Evolutionary conservation across 2,797 vertebrate species (phyloP), one percentile per base, ranked within the genome.

Genomic region (Silurus lanzhouensis): DNA sequence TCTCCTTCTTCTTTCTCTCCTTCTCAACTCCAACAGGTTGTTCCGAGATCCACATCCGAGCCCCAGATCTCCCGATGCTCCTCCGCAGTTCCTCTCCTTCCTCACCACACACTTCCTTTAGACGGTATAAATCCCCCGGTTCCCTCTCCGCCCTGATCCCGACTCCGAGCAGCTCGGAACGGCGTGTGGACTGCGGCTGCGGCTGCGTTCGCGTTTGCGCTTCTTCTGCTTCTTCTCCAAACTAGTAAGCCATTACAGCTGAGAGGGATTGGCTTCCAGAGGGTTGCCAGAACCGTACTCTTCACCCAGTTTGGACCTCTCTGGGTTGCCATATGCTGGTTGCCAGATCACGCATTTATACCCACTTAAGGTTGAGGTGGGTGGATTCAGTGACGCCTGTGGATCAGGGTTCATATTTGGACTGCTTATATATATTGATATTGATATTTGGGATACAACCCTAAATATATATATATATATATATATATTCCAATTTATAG

Each of bases 221-320:
- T 64, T 64, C 60, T 66, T 52, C 70, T 27, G 44, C 25, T 52
- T 64, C 60, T 66, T 52, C 70, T 27, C 72, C 44, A 83, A 82
- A 70, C 81, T 82, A 71, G 70, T 74, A 75, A 83, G 46, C 82
- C 82, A 83, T 83, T 83, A n/a, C 82, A 83, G 82, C 70, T 83
- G 57, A 83, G 58, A 83, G 82, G 82, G 82, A 64, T 83, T 82
- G 78, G 85, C 67, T 84, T 83, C 44, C 15, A 9, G 6, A 0
- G 44, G 20, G 82, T 83, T 74, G 82, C 82, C 82, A 83, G 38
- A 7, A 27, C 57, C 57, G 8, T 27, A 15, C 15, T 4, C 48
- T 17, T 5, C 8, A 64, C 20, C 0, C 17, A 60, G 13, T 38
- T 38, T 38, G 38, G 0, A 38, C 48, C 14, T 61, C 0, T 25